Evolutionary conservation across 2,888 invertebrate species (phyloP), one percentile per base, ranked within the genome.

Genomic region (Ichneumoninae sp.): DNA sequence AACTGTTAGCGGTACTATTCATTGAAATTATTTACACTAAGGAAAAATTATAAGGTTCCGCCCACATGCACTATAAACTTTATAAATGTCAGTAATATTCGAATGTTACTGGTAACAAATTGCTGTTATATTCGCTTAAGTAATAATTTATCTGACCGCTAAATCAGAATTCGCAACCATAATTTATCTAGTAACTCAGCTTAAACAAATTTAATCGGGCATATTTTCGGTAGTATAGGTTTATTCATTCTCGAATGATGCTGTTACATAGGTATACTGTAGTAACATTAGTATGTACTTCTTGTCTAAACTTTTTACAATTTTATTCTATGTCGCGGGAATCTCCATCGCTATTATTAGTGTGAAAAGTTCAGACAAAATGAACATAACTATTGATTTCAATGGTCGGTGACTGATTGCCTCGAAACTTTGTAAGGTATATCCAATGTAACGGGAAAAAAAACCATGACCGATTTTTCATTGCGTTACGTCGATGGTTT

Each of bases 191-290:
- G 10, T 40, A 40, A 40, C 1, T 10, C 40, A 40, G 40, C 10
- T 40, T 10, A 10, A 40, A 40, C 3, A 40, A 40, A 40, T 10
- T 40, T 33, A 33, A 10, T 40, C 10, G 40, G 10, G 0, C 1
- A 40, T 54, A 22, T 26, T 19, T 71, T 62, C 13, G 97, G 94
- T 97, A 93, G 95, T 62, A 92, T 66, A 76, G 36, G n/a, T 80
- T 83, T 80, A 83, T 83, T 16, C n/a, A 68, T 80, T 80, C 66
- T 76, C 52, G 30, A 47, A 74, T 30, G 74, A 74, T 44, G 26
- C 22, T 26, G 52, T 69, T 83, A 83, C 83, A 83, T 80, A 72
- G 60, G 50, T 71, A 68, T 33, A 77, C 30, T 57, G 68, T 57
- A 68, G 66, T 40, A 26, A 66, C 76, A 40, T 76, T 54, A 77